phyloP scores from a whole-genome alignment of 1,140 invertebrate species.

The Acyrthosiphon pisum region DNA sequence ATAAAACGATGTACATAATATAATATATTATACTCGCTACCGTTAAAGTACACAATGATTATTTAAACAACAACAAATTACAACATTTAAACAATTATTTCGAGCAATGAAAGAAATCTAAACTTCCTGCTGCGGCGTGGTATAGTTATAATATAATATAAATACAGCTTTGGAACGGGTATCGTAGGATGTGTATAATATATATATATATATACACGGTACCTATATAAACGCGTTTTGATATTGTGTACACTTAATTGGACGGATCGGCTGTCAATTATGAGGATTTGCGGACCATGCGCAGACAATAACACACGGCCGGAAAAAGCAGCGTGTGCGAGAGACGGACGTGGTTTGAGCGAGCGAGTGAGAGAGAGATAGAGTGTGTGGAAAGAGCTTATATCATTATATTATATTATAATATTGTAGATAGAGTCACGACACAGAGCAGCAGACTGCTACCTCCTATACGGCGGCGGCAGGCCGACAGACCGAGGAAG shows the following conservation, averaged over 20 bases:
- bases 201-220: background rate
- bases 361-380: background rate
- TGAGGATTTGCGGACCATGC: slow-evolving; percentile 19
- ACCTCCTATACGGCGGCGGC: too few relatives aligned
- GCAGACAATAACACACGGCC: background rate
- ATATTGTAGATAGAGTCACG: background rate
- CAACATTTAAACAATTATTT: slow-evolving; percentile 31
- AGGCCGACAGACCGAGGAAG: background rate
- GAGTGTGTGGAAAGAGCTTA: background rate
- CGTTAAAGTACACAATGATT: background rate
- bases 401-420: background rate
- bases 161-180: background rate
- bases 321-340: background rate
- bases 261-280: slow-evolving; percentile 43
- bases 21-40: background rate
- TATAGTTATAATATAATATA: background rate
- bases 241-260: slow-evolving; percentile 7
- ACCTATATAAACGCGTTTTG: background rate
- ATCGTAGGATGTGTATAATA: background rate
- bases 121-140: slow-evolving; percentile 13
- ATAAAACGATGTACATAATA: background rate
- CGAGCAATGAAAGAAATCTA: slow-evolving; percentile 50
- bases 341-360: background rate
- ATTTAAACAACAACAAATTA: background rate
- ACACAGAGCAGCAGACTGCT: background rate